Evolutionary conservation across 2,113 vertebrate species (phyloP), one percentile per base, ranked within the genome.

Genomic region (Phocoena phocoena): DNA sequence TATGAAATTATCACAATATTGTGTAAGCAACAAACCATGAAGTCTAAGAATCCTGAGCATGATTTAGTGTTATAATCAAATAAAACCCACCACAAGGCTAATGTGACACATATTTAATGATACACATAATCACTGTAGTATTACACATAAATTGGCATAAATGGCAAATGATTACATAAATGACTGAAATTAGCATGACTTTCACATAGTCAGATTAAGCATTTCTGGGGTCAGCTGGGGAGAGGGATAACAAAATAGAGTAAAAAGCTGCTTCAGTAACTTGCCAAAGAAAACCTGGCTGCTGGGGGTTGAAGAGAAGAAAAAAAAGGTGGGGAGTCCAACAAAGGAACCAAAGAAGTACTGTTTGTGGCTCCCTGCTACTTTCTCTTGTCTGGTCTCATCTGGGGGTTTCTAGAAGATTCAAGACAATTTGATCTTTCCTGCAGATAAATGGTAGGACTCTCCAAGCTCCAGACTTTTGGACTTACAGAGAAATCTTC

Each of bases 131-230:
- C 77, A 70, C 68, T 74, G 62, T 67, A 31, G n/a, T 67, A 71
- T 89, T 91, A 62, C 89, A 91, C 38, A 68, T 38, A 38, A 38
- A 38, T 38, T 91, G 55, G 67, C 21, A 96, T 88, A 93, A 97
- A 96, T 86, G 67, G 50, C 92, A 88, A 96, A 88, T 85, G 82
- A 97, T 88, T 93, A 85, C 38, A 38, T 77, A 88, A 95, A 94
- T 90, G 77, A 77, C 71, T 91, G 62, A 95, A 96, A 95, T 96
- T 92, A 96, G 55, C 58, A 62, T 73, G 92, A 89, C 47, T 96
- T 96, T 92, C 47, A 71, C 77, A 93, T 8, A 93, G 62, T 33
- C 83, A 92, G 63, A 92, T 81, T 79, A 74, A 90, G 63, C 68
- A n/a, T 94, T 70, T 90, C 82, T 92, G 26, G n/a, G 73, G 82